Evolutionary conservation across 2,113 vertebrate genomes (phyloP).

Genomic region (Ciconia maguari): DNA sequence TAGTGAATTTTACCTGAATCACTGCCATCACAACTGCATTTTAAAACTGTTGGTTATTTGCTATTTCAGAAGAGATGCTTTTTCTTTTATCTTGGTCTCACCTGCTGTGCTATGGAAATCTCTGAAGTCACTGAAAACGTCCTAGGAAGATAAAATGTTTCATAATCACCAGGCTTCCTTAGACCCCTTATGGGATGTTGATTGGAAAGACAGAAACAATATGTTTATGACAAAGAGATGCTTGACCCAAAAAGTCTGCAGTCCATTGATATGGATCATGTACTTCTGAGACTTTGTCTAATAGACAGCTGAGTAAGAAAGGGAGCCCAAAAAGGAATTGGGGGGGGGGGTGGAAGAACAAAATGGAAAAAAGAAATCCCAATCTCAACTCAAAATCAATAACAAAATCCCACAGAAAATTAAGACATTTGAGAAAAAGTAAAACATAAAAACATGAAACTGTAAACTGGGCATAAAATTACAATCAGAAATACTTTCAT

Average conservation of each 20-base stretch:
- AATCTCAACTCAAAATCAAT: not conserved
- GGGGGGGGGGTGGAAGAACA: not conserved
- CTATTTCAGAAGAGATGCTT: not conserved
- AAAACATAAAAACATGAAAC: not conserved
- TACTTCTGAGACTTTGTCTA: not conserved
- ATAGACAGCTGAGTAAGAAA: not conserved
- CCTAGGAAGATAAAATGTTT: not conserved
- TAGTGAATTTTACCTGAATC: not conserved
- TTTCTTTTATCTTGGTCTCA: not conserved
- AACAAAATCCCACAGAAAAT: not conserved
- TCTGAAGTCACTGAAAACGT: not conserved
- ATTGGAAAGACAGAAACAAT: not conserved
- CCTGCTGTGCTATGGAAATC: not conserved
- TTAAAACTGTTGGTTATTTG: not conserved
- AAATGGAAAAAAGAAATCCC: not conserved
- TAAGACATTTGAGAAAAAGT: not conserved
- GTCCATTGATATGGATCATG: not conserved
- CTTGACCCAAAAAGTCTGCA: not conserved
- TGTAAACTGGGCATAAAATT: not conserved
- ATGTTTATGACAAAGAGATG: not conserved
- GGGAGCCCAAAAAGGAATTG: not conserved
- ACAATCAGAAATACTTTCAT: not conserved
- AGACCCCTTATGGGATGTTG: not conserved
- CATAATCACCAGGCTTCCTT: not conserved
- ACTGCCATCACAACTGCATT: not conserved